Evolutionary conservation across 2,113 vertebrate species (phyloP), one percentile per base, ranked within the genome.

Genomic region (Syngnathus scovelli): DNA sequence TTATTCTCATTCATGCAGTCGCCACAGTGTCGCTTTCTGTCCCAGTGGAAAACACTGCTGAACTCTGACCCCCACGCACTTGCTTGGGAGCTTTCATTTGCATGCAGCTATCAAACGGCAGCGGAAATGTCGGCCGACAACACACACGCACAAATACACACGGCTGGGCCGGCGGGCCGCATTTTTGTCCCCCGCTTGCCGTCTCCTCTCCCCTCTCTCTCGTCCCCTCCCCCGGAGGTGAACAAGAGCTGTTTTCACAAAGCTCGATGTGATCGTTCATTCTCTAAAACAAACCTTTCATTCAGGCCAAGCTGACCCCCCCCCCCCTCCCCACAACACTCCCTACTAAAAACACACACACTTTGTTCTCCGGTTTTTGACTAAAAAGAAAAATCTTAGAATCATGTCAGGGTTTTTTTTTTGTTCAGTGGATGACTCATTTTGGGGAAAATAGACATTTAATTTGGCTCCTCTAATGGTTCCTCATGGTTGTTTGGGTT

Each of bases 201-300:
- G 16, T 18, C 49, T 8, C 49, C 19, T 9, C 48, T 8, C 37
- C 9, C 68, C 46, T 21, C 78, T 67, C 79, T 76, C 72, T 72
- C 83, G 71, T 75, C 72, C 60, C 70, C 77, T 18, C 48, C 78
- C 77, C 76, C 66, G 48, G 67, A 56, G 69, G 19, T 60, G 77
- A 90, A 90, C 86, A 88, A 89, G 87, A 88, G 79, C 63, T 56
- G 88, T 89, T 90, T 91, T 89, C 82, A 91, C 78, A 87, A 85
- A 87, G 76, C 80, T 72, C 79, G 83, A 85, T 82, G 86, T 79
- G 75, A 82, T 84, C 73, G 61, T 77, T 46, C 81, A 80, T 81
- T 83, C 78, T 86, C 72, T 77, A 82, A 86, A 85, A 88, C 89
- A 90, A 90, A 83, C 83, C 82, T 71, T 83, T 86, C 80, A 90